These are phyloP conservation scores for Adela reaumurella DNA, from an alignment of 2,888 invertebrate genomes.

Conservation along the genomic window DNA sequence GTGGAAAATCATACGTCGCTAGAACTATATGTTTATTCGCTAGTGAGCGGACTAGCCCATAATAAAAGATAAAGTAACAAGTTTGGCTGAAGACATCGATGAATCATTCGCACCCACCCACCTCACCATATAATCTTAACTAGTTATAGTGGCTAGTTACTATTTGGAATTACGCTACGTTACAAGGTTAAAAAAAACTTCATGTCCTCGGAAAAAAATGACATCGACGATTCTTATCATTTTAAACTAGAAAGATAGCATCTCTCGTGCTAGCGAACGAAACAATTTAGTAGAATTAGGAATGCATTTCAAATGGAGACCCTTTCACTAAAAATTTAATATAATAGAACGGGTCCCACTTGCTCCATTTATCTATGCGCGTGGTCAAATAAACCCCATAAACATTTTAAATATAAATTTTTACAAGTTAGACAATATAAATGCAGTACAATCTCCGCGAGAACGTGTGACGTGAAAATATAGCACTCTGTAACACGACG, in stretches of 20 bases:
- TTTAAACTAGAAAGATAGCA: too few species aligned
- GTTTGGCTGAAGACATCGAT: neutral
- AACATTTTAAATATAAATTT: too few species aligned
- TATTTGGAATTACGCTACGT: neutral
- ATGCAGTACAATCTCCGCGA: slow-evolving; percentile 33
- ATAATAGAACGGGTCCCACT: too few species aligned
- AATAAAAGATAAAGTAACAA: neutral
- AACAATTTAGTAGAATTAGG: too few species aligned
- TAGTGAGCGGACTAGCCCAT: neutral
- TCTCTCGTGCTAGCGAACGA: too few species aligned
- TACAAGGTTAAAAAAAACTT: neutral
- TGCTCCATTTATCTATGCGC: too few species aligned
- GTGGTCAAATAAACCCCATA: too few species aligned
- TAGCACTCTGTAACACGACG: neutral
- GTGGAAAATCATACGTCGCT: neutral
- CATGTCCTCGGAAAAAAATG: too few species aligned
- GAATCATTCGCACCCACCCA: neutral
- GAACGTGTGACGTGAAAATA: neutral
- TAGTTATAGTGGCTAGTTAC: neutral
- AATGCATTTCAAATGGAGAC: too few species aligned
- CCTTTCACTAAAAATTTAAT: too few species aligned
- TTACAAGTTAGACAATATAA: slow-evolving; percentile 23
- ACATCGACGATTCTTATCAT: too few species aligned
- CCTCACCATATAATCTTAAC: neutral
- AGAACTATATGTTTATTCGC: neutral